Conservation (phyloP, 2,888 invertebrate species). For the Tetragonula carbonaria region DNA sequence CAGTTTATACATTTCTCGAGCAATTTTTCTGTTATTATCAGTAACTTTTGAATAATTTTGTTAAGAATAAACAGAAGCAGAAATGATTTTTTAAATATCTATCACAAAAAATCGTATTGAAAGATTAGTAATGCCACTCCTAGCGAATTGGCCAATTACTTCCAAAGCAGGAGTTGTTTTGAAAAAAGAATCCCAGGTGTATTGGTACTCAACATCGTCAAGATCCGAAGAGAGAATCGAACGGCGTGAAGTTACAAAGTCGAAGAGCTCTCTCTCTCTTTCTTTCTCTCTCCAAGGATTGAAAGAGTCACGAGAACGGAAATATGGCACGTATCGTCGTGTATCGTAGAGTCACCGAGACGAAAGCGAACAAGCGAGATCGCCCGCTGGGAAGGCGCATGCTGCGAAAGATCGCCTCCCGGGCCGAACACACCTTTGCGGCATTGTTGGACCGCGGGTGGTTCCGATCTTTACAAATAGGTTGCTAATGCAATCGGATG, state of each 20-base stretch:
- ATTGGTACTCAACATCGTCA: too few species aligned
- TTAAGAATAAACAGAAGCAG: too few species aligned
- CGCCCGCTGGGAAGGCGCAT: conserved; percentile 70
- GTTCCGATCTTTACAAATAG: conserved; percentile 76
- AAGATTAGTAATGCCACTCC: too few species aligned
- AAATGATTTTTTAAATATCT: too few species aligned
- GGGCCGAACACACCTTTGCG: conserved; percentile 67
- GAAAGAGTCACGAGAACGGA: conserved; percentile 5
- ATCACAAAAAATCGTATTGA: too few species aligned
- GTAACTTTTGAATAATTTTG: too few species aligned
- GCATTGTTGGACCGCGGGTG: conserved; percentile 73
- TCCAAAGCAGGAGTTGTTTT: too few species aligned
- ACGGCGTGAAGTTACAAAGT: conserved; percentile 34
- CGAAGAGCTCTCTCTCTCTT: neutral
- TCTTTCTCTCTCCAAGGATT: neutral
- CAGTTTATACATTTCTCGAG: too few species aligned
- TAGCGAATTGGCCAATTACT: too few species aligned
- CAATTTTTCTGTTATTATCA: too few species aligned
- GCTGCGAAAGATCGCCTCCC: conserved; percentile 72
- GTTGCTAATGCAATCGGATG: conserved; percentile 72
- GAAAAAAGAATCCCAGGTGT: too few species aligned
- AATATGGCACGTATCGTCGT: conserved; percentile 23
- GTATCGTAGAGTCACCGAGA: conserved; percentile 52
- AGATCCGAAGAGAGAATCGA: neutral
- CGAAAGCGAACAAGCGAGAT: conserved; percentile 57